Percentiles rank a stretch among this genome's conserved stretches.
phyloP scores from a whole-genome alignment of 2,797 vertebrate genomes.

The Sebastes matsubarae region DNA sequence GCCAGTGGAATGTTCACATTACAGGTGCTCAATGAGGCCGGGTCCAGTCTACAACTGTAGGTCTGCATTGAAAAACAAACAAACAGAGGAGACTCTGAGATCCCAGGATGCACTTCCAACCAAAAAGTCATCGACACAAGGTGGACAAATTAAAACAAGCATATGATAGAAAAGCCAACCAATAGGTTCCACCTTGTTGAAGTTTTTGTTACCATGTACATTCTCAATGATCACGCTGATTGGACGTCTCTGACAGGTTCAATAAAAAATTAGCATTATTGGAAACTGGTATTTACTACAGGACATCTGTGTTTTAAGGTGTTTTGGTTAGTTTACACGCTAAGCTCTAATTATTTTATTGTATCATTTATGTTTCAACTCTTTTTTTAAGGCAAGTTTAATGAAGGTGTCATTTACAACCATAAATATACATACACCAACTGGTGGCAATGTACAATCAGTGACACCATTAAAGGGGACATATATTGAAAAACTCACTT shows the following conservation, averaged over 20 bases:
- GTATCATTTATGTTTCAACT: not conserved
- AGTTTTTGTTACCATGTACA: not conserved
- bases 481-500: too few species aligned
- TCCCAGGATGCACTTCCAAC: not conserved
- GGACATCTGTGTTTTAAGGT: not conserved
- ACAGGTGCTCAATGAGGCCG: not conserved
- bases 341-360: not conserved
- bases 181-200: not conserved
- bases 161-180: not conserved
- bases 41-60: not conserved
- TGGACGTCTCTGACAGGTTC: not conserved
- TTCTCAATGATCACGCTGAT: not conserved
- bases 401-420: too few species aligned
- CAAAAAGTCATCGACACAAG: not conserved
- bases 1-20: not conserved
- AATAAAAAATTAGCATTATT: not conserved
- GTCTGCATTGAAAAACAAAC: conserved; percentile 1
- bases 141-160: not conserved
- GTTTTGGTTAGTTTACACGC: not conserved
- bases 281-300: not conserved
- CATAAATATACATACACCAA: too few species aligned
- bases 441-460: too few species aligned
- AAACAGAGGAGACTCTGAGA: not conserved
- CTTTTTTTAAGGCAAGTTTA: too few species aligned
- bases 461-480: too few species aligned